Conservation (phyloP, 2,888 invertebrate species). For the Cataglyphis cursor region DNA sequence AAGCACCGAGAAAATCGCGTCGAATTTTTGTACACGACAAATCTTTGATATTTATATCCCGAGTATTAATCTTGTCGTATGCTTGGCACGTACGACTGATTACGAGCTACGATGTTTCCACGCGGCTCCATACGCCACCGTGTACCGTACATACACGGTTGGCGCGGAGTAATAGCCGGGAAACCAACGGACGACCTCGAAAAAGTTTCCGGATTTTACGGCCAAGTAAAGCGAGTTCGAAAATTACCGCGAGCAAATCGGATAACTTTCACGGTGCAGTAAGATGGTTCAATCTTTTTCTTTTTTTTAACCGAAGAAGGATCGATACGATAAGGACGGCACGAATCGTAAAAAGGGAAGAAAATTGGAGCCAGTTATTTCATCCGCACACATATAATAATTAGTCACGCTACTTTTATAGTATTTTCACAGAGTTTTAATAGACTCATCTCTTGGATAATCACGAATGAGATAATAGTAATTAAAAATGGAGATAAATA, state of each 20-base stretch:
- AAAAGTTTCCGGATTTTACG: slow-evolving; percentile 70
- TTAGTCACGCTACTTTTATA: neutral
- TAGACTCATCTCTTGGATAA: neutral
- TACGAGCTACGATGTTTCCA: slow-evolving; percentile 31
- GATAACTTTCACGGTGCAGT: slow-evolving; percentile 57
- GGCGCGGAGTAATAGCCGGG: slow-evolving; percentile 57
- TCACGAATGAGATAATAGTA: neutral
- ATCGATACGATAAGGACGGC: slow-evolving; percentile 35
- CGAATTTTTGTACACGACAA: slow-evolving; percentile 18
- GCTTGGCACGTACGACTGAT: slow-evolving; percentile 45
- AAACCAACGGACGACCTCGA: slow-evolving; percentile 50
- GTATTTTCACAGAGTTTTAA: neutral
- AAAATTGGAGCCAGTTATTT: slow-evolving; percentile 14
- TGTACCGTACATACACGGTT: slow-evolving; percentile 14
- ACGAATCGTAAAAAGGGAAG: neutral
- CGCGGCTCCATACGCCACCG: neutral
- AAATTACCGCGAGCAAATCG: slow-evolving; percentile 71
- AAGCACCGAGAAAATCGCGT: neutral
- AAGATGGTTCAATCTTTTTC: slow-evolving; percentile 32
- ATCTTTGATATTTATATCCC: slow-evolving; percentile 33
- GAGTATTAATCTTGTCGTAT: slow-evolving; percentile 26
- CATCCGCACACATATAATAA: neutral
- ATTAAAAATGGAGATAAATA: neutral
- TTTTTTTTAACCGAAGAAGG: neutral
- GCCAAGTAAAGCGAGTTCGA: slow-evolving; percentile 65